phyloP scores from a whole-genome alignment of 1,140 invertebrate species.

The Orussus abietinus region DNA sequence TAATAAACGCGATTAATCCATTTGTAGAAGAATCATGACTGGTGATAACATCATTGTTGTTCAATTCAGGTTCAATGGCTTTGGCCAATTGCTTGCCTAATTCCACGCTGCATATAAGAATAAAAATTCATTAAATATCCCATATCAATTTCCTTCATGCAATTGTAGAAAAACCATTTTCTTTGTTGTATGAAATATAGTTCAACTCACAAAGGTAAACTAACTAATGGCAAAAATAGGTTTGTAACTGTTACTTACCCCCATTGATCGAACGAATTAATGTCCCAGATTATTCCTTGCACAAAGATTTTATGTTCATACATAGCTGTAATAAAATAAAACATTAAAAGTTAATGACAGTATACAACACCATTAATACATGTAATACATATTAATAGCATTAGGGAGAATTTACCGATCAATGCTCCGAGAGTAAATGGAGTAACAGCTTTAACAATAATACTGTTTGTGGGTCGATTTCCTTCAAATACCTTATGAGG shows the following conservation, averaged over 20 bases:
- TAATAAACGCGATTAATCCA: constrained; percentile 80
- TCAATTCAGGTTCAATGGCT: constrained; percentile 91
- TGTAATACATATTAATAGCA: constrained; percentile 16
- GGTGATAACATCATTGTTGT: constrained; percentile 57
- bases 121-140: constrained; percentile 16
- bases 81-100: constrained; percentile 98
- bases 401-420: constrained; percentile 70
- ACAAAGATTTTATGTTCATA: constrained; percentile 99
- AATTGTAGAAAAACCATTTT: constrained; percentile 10
- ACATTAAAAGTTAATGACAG: constrained; percentile 13
- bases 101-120: constrained; percentile 71
- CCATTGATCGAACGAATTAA: constrained; percentile 99
- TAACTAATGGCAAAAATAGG: constrained; percentile 7
- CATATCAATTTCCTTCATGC: constrained; percentile 5
- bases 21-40: constrained; percentile 80
- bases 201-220: constrained; percentile 2
- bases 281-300: constrained; percentile 98
- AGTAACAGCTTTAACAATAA: constrained; percentile 89
- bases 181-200: constrained; percentile 2
- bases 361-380: constrained; percentile 7
- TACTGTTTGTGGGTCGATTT: constrained; percentile 96
- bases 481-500: constrained; percentile 98
- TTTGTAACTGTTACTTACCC: constrained; percentile 75
- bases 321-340: constrained; percentile 65
- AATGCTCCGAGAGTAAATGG: constrained; percentile 93